These are phyloP conservation scores for Corapipo altera DNA, from an alignment of 2,113 vertebrate genomes.

Conservation along the genomic window DNA sequence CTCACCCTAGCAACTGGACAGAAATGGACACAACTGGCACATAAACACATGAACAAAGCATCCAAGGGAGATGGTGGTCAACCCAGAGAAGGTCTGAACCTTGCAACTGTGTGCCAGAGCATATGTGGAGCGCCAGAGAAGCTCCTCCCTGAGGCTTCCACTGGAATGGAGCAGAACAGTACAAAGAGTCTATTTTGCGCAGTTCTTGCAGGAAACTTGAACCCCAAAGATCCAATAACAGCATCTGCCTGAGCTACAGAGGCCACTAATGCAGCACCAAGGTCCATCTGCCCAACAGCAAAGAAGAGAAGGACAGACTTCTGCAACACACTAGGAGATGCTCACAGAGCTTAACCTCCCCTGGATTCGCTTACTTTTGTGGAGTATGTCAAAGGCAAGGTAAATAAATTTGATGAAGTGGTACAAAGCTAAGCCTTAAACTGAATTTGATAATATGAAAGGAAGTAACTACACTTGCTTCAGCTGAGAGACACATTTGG, in stretches of 20 bases:
- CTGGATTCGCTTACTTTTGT: fast-evolving
- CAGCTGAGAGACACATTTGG: background rate
- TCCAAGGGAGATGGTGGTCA: fast-evolving
- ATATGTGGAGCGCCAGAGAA: fast-evolving
- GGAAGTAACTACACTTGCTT: background rate
- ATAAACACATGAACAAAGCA: background rate
- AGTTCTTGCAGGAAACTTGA: background rate
- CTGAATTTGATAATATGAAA: background rate
- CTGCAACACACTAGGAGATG: background rate
- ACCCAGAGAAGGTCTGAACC: background rate
- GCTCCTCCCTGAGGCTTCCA: background rate
- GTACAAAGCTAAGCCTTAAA: background rate
- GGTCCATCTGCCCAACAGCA: background rate
- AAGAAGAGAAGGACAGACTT: background rate
- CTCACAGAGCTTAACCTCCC: background rate
- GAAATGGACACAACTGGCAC: background rate
- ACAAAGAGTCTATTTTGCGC: background rate
- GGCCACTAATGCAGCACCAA: background rate
- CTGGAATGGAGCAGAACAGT: background rate
- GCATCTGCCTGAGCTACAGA: background rate
- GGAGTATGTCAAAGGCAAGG: background rate
- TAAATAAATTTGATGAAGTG: background rate
- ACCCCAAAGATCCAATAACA: background rate
- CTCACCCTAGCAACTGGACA: background rate
- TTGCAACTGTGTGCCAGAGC: background rate